Conservation (phyloP, 2,113 vertebrate species). For the Alethe castanea region DNA sequence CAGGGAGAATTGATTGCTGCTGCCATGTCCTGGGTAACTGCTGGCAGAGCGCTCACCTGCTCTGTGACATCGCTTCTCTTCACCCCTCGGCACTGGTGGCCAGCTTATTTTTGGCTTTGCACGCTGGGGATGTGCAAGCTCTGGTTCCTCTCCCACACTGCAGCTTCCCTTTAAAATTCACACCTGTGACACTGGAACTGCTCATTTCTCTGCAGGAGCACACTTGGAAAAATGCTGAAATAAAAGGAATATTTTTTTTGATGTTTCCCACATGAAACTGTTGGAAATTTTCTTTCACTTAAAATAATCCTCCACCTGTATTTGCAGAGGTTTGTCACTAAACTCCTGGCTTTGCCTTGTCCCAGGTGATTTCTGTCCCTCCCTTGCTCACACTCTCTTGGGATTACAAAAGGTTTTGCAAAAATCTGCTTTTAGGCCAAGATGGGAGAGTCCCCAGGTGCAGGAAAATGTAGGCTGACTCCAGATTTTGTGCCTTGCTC, state of each 20-base stretch:
- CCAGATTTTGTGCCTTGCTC: not conserved
- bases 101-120: fast-evolving
- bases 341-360: not conserved
- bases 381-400: not conserved
- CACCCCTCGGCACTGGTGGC: not conserved
- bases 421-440: not conserved
- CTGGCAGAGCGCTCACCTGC: not conserved
- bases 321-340: not conserved
- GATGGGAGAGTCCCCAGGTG: fast-evolving
- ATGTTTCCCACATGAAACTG: fast-evolving
- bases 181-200: not conserved
- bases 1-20: not conserved
- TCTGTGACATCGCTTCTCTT: not conserved
- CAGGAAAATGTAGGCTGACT: not conserved
- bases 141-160: not conserved
- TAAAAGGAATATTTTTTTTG: fast-evolving
- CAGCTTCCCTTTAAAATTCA: not conserved
- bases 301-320: not conserved
- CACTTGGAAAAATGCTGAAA: not conserved
- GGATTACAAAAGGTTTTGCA: not conserved
- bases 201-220: not conserved
- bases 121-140: not conserved
- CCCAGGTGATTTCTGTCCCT: not conserved
- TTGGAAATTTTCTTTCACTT: not conserved
- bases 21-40: fast-evolving